Evolutionary conservation across 2,888 invertebrate species (phyloP).

Genomic region (Melanotus villosus): DNA sequence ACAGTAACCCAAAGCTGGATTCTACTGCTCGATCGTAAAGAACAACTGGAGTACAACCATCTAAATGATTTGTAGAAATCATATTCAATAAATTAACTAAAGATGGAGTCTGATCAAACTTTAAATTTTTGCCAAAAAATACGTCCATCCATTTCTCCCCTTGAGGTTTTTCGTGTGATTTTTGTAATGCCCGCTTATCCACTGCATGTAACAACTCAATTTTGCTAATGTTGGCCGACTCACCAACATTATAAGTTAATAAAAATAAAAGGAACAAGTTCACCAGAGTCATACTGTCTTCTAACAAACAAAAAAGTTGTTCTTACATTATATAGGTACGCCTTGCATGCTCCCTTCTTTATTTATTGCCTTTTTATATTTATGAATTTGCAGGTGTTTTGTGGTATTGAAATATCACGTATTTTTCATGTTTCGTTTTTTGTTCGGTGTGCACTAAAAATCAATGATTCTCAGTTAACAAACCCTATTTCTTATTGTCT

Average conservation of each 20-base stretch:
- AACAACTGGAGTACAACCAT: slow-evolving; percentile 77
- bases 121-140: slow-evolving; percentile 56
- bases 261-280: neutral
- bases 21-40: slow-evolving; percentile 77
- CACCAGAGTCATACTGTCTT: neutral
- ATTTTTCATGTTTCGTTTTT: too few relatives aligned
- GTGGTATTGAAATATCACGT: too few relatives aligned
- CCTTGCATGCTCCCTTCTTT: neutral
- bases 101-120: slow-evolving; percentile 71
- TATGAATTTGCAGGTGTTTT: neutral
- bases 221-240: neutral
- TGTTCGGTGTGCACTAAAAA: too few relatives aligned
- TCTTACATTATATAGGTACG: neutral
- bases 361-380: slow-evolving; percentile 11
- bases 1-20: slow-evolving; percentile 70
- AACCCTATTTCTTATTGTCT: too few relatives aligned
- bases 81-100: slow-evolving; percentile 74
- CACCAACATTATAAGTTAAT: neutral
- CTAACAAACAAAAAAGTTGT: neutral
- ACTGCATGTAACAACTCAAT: neutral
- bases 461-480: too few relatives aligned
- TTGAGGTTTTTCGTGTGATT: slow-evolving; percentile 64
- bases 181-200: slow-evolving; percentile 63
- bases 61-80: slow-evolving; percentile 73
- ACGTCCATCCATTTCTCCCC: slow-evolving; percentile 63